These are phyloP conservation scores for Scelioninae gen. 2 DNA, from an alignment of 2,888 invertebrate genomes.

Conservation along the genomic window DNA sequence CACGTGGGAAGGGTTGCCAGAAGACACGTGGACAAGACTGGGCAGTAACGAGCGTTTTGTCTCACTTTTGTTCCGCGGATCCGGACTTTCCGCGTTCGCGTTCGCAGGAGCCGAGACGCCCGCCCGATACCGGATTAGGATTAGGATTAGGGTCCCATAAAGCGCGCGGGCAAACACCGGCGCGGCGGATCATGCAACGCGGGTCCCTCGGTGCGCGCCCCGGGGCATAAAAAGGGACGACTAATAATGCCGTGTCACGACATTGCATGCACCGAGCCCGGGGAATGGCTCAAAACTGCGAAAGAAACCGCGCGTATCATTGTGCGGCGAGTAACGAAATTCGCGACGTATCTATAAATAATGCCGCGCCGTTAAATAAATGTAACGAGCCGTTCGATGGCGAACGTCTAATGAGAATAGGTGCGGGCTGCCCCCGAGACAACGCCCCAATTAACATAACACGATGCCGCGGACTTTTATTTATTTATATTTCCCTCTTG, in stretches of 20 bases:
- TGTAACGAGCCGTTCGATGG: slow-evolving; percentile 69
- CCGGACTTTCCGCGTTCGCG: slow-evolving; percentile 65
- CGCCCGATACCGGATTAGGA: no score
- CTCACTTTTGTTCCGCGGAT: slow-evolving; percentile 64
- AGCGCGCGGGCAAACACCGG: slow-evolving; percentile 12
- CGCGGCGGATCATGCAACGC: slow-evolving; percentile 34
- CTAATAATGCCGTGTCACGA: slow-evolving; percentile 67
- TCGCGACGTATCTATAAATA: slow-evolving; percentile 64
- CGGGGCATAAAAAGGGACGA: slow-evolving; percentile 57
- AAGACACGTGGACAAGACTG: slow-evolving; percentile 66
- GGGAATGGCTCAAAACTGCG: slow-evolving; percentile 54
- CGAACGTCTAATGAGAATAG: slow-evolving; percentile 73
- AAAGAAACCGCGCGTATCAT: slow-evolving; percentile 48
- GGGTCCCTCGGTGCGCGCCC: slow-evolving; percentile 36
- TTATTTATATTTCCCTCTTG: slow-evolving; percentile 74
- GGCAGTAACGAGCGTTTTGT: slow-evolving; percentile 68
- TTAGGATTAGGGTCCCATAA: slow-evolving; percentile 39
- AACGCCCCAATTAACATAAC: slow-evolving; percentile 76
- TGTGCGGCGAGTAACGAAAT: slow-evolving; percentile 44
- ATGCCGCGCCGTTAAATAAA: slow-evolving; percentile 68
- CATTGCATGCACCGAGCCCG: slow-evolving; percentile 63
- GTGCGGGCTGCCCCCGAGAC: slow-evolving; percentile 72
- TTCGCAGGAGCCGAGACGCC: no score
- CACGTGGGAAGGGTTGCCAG: slow-evolving; percentile 70
- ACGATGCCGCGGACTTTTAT: slow-evolving; percentile 69